Conservation (phyloP, 2,888 invertebrate genomes). For the Drosophila neotestacea region DNA sequence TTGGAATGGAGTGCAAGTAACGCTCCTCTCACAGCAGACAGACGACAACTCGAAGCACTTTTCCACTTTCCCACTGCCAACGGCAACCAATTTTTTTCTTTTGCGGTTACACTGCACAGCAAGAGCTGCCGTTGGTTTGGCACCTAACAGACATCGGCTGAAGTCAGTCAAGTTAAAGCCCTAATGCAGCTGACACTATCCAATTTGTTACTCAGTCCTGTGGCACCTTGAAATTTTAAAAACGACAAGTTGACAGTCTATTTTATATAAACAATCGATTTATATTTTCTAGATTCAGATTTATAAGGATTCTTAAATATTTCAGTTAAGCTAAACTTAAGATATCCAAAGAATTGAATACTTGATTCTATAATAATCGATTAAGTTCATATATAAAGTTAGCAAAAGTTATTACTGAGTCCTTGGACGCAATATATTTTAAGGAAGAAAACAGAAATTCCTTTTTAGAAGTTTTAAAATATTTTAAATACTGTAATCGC, state of each 20-base stretch:
- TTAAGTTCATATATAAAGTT: no score
- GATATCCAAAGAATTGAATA: no score
- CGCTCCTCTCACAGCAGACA: constrained; percentile 46
- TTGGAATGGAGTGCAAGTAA: constrained; percentile 52
- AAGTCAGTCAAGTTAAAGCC: constrained; percentile 23
- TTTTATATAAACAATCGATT: not conserved
- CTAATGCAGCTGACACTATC: constrained; percentile 4
- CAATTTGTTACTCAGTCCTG: constrained; percentile 8
- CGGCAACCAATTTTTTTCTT: constrained; percentile 26
- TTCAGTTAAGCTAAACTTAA: no score
- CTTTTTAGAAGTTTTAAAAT: no score
- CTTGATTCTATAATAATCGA: no score
- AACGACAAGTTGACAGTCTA: not conserved
- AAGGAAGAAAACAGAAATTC: no score
- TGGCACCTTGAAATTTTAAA: not conserved
- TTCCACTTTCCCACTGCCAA: constrained; percentile 32
- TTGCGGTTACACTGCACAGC: constrained; percentile 32
- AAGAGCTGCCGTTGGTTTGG: constrained; percentile 9
- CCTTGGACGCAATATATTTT: no score
- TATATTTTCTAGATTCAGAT: not conserved
- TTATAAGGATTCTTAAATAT: no score
- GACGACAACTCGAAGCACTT: constrained; percentile 48
- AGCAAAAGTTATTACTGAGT: no score
- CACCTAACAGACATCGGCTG: constrained; percentile 15
- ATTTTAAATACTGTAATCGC: no score